Evolutionary conservation across 1,140 invertebrate species (phyloP).

Genomic region (Monomorium pharaonis): DNA sequence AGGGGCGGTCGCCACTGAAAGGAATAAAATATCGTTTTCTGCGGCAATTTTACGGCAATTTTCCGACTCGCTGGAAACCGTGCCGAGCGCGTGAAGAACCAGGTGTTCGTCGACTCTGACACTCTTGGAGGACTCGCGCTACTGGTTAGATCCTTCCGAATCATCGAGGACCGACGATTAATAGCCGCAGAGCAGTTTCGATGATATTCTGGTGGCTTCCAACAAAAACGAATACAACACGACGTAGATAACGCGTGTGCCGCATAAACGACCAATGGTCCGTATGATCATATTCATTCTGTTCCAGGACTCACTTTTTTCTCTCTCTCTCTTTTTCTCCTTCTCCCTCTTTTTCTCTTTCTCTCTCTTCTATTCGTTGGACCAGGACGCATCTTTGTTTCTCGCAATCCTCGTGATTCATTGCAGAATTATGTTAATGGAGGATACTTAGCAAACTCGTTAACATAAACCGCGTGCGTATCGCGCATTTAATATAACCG

Average conservation of each 20-base stretch:
- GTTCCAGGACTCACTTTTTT: background rate
- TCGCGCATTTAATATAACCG: background rate
- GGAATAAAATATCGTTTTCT: slow-evolving; percentile 84
- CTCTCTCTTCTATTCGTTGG: background rate
- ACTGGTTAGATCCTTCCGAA: slow-evolving; percentile 20
- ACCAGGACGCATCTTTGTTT: background rate
- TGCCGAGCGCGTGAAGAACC: slow-evolving; percentile 49
- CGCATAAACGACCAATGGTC: slow-evolving; percentile 68
- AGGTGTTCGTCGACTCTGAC: slow-evolving; percentile 57
- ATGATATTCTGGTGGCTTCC: slow-evolving; percentile 64
- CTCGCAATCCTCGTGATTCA: slow-evolving; percentile 28
- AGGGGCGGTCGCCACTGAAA: slow-evolving; percentile 70
- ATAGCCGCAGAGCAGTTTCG: slow-evolving; percentile 48
- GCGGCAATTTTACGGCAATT: slow-evolving; percentile 85
- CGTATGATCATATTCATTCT: slow-evolving; percentile 72
- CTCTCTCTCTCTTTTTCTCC: background rate
- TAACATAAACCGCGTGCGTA: slow-evolving; percentile 38
- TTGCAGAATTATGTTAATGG: background rate
- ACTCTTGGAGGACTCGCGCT: background rate
- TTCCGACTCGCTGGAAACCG: slow-evolving; percentile 78
- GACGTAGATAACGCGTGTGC: slow-evolving; percentile 56
- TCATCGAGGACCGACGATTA: slow-evolving; percentile 59
- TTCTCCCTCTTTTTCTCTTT: background rate
- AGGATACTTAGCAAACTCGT: slow-evolving; percentile 10
- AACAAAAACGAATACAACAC: slow-evolving; percentile 70